A percentile compares a stretch with the other conserved stretches of the same genome.
Conservation (phyloP, 1,140 invertebrate species). For the Rhizoglyphus robini region DNA sequence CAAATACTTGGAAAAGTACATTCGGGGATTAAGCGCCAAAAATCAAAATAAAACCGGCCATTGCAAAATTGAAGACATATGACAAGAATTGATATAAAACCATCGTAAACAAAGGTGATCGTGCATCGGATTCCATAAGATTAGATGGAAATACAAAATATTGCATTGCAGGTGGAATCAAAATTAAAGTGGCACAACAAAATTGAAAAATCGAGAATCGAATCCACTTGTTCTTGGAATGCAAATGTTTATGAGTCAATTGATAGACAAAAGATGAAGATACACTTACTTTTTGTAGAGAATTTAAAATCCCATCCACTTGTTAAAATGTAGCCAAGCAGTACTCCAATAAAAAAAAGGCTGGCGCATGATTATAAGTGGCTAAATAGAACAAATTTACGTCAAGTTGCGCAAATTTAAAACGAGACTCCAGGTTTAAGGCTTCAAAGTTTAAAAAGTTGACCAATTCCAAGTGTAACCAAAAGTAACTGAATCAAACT, state of each 20-base stretch:
- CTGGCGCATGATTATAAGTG: neutral
- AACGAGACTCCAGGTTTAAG: neutral
- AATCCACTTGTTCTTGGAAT: neutral
- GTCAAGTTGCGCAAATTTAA: neutral
- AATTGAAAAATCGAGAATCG: neutral
- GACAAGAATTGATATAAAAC: neutral
- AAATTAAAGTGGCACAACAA: neutral
- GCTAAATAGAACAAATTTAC: conserved; percentile 6
- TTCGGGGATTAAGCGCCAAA: neutral
- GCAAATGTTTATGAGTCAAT: too few species aligned
- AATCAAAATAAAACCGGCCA: neutral
- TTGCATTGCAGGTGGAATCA: neutral
- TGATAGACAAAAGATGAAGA: too few species aligned
- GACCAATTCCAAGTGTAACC: neutral
- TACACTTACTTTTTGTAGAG: neutral
- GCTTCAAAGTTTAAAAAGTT: neutral
- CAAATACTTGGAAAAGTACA: neutral
- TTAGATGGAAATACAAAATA: neutral
- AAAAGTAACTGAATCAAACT: neutral
- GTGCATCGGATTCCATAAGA: neutral
- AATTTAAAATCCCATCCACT: neutral
- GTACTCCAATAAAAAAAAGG: conserved; percentile 4
- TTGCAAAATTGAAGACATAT: neutral
- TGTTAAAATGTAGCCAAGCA: neutral
- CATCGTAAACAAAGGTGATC: neutral